A percentile compares a stretch with the other conserved stretches of the same genome.
These are phyloP conservation scores for Forficula auricularia DNA, from an alignment of 1,140 invertebrate species.

Conservation along the genomic window DNA sequence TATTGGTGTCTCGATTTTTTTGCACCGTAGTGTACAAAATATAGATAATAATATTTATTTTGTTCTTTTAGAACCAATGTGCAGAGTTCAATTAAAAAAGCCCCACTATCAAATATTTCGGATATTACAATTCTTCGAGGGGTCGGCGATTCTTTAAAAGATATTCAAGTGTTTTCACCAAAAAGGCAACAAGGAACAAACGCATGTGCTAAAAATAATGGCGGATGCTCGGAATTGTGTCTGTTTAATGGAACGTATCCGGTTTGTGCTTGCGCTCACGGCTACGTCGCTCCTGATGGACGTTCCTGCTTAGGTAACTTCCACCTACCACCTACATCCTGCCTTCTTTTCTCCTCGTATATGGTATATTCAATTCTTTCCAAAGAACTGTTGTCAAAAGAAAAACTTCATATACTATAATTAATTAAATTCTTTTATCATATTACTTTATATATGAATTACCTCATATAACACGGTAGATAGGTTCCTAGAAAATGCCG, in stretches of 20 bases:
- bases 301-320: constrained; percentile 38
- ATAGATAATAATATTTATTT: constrained; percentile 7
- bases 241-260: constrained; percentile 48
- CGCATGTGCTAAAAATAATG: constrained; percentile 51
- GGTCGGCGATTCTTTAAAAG: constrained; percentile 49
- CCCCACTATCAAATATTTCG: constrained; percentile 37
- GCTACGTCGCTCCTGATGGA: constrained; percentile 40
- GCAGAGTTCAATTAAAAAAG: constrained; percentile 44
- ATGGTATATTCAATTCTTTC: too few relatives aligned
- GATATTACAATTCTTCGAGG: constrained; percentile 35
- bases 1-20: too few relatives aligned
- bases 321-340: too few relatives aligned
- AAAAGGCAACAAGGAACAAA: constrained; percentile 38
- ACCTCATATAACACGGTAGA: too few relatives aligned
- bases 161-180: constrained; percentile 43
- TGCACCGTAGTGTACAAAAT: too few relatives aligned
- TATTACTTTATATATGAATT: too few relatives aligned
- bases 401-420: too few relatives aligned
- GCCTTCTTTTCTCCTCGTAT: too few relatives aligned
- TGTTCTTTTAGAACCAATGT: constrained; percentile 33
- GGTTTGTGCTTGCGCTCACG: constrained; percentile 58
- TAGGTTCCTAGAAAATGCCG: too few relatives aligned
- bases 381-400: too few relatives aligned
- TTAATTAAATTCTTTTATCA: too few relatives aligned
- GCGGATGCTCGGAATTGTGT: constrained; percentile 63